phyloP scores from a whole-genome alignment of 2,888 invertebrate species.

The Melinaea menophilus region DNA sequence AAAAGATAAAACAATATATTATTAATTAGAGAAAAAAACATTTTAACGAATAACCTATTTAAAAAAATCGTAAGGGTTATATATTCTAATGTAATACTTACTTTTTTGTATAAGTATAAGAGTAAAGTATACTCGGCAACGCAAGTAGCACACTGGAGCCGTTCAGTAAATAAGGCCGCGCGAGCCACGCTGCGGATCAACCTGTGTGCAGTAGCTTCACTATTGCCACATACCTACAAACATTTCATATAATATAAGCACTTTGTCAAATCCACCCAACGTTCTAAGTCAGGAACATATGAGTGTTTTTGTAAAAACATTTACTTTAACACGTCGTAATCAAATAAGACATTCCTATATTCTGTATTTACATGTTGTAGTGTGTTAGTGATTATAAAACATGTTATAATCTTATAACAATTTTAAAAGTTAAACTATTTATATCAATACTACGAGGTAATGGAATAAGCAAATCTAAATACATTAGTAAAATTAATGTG shows the following conservation, averaged over 20 bases:
- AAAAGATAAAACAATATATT: too few species aligned
- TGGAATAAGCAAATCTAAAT: neutral
- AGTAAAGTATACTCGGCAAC: constrained; percentile 88
- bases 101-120: constrained; percentile 84
- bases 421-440: too few species aligned
- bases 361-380: too few species aligned
- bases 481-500: neutral
- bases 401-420: too few species aligned
- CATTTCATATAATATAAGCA: constrained; percentile 10
- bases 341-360: too few species aligned
- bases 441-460: too few species aligned
- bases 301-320: too few species aligned
- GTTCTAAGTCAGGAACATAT: too few species aligned
- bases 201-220: constrained; percentile 91
- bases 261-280: neutral
- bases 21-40: too few species aligned
- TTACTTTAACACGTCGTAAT: too few species aligned
- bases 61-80: neutral
- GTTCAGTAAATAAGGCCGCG: constrained; percentile 85
- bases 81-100: constrained; percentile 51
- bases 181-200: constrained; percentile 88
- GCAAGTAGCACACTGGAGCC: constrained; percentile 88
- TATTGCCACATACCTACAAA: constrained; percentile 90
- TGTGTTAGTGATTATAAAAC: too few species aligned
- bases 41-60: neutral